These are phyloP conservation scores for Troides helena DNA, from an alignment of 2,888 invertebrate genomes.

Conservation along the genomic window DNA sequence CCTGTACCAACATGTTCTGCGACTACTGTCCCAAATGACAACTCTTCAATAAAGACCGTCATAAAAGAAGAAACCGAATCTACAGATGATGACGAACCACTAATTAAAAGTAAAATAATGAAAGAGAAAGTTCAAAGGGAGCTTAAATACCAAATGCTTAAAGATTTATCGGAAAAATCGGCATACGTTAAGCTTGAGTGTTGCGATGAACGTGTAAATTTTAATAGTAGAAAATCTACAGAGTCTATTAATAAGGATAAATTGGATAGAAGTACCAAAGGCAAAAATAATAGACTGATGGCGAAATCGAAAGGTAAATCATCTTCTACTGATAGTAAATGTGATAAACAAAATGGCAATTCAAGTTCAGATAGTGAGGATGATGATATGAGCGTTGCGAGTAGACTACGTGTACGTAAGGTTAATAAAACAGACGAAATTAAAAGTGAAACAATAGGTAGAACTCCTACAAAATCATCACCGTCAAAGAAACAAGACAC, in stretches of 20 bases:
- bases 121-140: constrained; percentile 66
- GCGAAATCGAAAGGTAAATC: constrained; percentile 58
- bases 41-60: constrained; percentile 44
- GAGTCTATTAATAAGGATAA: constrained; percentile 58
- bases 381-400: constrained; percentile 63
- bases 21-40: constrained; percentile 39
- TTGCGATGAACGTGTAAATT: constrained; percentile 70
- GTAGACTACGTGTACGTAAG: constrained; percentile 71
- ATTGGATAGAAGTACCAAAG: constrained; percentile 55
- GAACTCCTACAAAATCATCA: constrained; percentile 61
- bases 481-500: constrained; percentile 60
- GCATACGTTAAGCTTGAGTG: constrained; percentile 74
- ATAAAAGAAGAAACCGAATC: constrained; percentile 66
- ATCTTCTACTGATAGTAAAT: constrained; percentile 54
- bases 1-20: constrained; percentile 33
- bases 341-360: constrained; percentile 53
- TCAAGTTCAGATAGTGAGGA: constrained; percentile 70
- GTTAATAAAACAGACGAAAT: constrained; percentile 71
- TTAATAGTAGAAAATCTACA: constrained; percentile 62
- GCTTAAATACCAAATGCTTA: constrained; percentile 64
- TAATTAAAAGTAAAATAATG: constrained; percentile 67
- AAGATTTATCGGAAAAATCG: constrained; percentile 72
- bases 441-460: constrained; percentile 44
- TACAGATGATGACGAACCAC: constrained; percentile 69
- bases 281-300: constrained; percentile 51